A percentile compares a stretch with the other conserved stretches of the same genome.
Conservation (phyloP, 2,888 invertebrate species). For the Tetramorium bicarinatum region DNA sequence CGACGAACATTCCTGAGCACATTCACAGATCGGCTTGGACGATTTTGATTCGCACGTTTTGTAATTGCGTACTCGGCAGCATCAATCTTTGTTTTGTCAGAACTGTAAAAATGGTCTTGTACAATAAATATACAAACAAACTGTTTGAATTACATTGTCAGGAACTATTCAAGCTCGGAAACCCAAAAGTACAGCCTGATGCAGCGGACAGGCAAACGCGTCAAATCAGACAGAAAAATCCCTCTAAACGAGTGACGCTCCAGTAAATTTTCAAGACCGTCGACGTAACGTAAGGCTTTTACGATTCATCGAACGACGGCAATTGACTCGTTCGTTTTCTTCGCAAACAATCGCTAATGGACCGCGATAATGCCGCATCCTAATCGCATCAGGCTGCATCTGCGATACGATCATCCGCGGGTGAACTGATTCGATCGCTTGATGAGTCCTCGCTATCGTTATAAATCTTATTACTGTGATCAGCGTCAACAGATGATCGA, state of each 20-base stretch:
- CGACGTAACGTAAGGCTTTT: slow-evolving; percentile 62
- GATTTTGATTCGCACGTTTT: slow-evolving; percentile 56
- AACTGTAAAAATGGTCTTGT: background rate
- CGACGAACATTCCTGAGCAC: slow-evolving; percentile 81
- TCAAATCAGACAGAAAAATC: slow-evolving; percentile 82
- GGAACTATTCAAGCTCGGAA: slow-evolving; percentile 29
- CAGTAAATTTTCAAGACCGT: slow-evolving; percentile 77
- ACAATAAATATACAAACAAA: background rate
- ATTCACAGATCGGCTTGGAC: slow-evolving; percentile 74
- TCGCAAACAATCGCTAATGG: slow-evolving; percentile 82
- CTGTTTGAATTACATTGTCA: slow-evolving; percentile 13
- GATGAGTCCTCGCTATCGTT: slow-evolving; percentile 37
- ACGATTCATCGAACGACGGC: slow-evolving; percentile 77
- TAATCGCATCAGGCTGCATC: slow-evolving; percentile 71
- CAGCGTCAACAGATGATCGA: slow-evolving; percentile 32
- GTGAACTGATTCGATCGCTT: slow-evolving; percentile 62
- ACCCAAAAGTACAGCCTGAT: slow-evolving; percentile 59
- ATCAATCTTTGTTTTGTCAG: slow-evolving; percentile 3
- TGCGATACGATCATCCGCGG: slow-evolving; percentile 60
- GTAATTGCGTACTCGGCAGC: background rate
- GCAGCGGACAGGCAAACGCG: slow-evolving; percentile 75
- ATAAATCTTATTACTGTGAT: slow-evolving; percentile 52
- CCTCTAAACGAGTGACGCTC: slow-evolving; percentile 73
- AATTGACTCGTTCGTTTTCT: slow-evolving; percentile 74
- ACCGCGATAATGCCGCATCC: slow-evolving; percentile 78